Base-by-base conservation (phyloP, 2,797 vertebrate species). In the Danionella dracula region DNA sequence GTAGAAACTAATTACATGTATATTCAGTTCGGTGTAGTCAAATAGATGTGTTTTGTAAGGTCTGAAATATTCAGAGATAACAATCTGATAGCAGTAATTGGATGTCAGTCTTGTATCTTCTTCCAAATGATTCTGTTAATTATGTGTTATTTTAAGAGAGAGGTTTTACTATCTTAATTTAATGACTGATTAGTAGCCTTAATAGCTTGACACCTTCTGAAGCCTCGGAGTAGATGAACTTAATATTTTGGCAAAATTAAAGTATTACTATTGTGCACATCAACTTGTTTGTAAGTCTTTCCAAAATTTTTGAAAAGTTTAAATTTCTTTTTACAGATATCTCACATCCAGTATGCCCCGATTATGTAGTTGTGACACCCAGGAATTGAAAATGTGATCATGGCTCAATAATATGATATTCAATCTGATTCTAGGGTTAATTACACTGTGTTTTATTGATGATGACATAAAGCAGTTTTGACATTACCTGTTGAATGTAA, bases 161-260 rank as follows among this genome's bases (percentile, higher is more conserved):
- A 62, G 53, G 17, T 63, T 57, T 42, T 60, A 65, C 64, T 69
- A 69, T 69, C 46, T 58, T 68, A 63, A 68, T 44, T 23, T 19
- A 13, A 69, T 67, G 70, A 66, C 55, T 72, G 70, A 72, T 66
- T 59, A 53, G 32, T 54, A 49, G 12, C 40, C 56, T 64, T 62
- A 69, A 64, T 73, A 53, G 41, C 31, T 20, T 63, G 38, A 60
- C 53, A 57, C 53, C 49, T 45, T 44, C 20, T 54, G 40, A 23
- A 50, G 46, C 13, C 31, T 64, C 34, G 20, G 37, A 56, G 44
- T 40, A 32, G 19, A 46, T 56, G 59, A 49, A 51, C 20, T 21
- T 70, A 66, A 66, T 66, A 56, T 51, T 56, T 46, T 19, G 19
- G 15, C 35, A 32, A 53, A 46, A 46, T 37, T 4, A 55, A 56